Evolutionary conservation across 2,888 invertebrate genomes (phyloP), one percentile per base, ranked within the genome.

Genomic region (Elaeidobius kamerunicus): DNA sequence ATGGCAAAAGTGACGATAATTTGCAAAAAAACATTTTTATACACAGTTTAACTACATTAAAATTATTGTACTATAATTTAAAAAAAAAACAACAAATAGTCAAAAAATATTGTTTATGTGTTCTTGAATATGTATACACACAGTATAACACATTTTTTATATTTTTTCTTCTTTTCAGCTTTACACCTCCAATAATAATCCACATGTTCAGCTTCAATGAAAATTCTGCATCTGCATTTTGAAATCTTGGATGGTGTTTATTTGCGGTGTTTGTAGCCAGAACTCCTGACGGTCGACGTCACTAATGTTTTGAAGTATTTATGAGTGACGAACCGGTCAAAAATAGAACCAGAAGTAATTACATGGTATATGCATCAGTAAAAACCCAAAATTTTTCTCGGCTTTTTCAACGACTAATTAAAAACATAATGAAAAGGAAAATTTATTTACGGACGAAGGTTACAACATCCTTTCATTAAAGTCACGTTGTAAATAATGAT

Each of bases 271-370:
- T 52, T 52, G 45, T 45, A 39, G 16, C 42, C 35, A 41, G 30
- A 36, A 9, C 4, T n/a, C 11, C 15, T 23, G 30, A 43, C 23
- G 23, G 30, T 49, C 50, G 28, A 50, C 50, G 46, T 50, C 50
- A 55, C 30, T 49, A 45, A 46, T 55, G 55, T 50, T 40, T 55
- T 40, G 40, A 53, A 53, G 36, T 47, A 47, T 47, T 47, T 47
- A 47, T 28, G 47, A 59, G 51, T 61, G 61, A 60, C 57, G 60
- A 59, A 60, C 60, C 27, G 52, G 35, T 49, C 58, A 39, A 50
- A 63, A 63, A 63, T 63, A 63, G 63, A 60, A 52, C 50, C 59
- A 56, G 56, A 56, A 56, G 56, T 56, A 53, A 56, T 56, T 53
- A 56, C 40, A 49, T 16, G 44, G 43, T 42, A 42, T 38, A 40